phyloP scores from a whole-genome alignment of 2,797 vertebrate genomes.

The Lacerta bilineata region DNA sequence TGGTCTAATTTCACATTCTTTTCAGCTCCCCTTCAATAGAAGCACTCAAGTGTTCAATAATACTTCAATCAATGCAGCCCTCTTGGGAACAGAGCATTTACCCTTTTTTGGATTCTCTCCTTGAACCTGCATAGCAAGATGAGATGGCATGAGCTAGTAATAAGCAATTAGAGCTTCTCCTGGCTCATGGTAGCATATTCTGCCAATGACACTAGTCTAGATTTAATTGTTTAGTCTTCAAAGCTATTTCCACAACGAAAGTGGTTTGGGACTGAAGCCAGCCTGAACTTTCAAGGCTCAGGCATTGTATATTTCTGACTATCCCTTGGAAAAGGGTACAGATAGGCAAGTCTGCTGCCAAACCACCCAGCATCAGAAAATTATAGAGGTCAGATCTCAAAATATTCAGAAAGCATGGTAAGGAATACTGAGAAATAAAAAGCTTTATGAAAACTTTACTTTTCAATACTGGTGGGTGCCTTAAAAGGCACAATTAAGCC shows the following conservation, averaged over 20 bases:
- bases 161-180: background rate
- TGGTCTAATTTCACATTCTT: background rate
- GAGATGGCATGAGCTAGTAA: conserved; percentile 29
- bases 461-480: conserved; percentile 19
- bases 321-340: conserved; percentile 17
- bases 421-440: background rate
- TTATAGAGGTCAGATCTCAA: conserved; percentile 20
- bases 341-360: conserved; percentile 38
- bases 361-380: background rate
- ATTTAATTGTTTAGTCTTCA: conserved; percentile 51
- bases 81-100: background rate
- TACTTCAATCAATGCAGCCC: background rate
- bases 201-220: conserved; percentile 1
- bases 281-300: conserved; percentile 31
- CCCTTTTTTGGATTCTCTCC: background rate
- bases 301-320: conserved; percentile 33
- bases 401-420: background rate
- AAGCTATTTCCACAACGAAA: conserved; percentile 18
- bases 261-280: conserved; percentile 53
- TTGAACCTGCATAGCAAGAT: conserved; percentile 24
- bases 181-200: conserved; percentile 39
- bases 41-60: background rate
- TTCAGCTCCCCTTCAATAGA: background rate
- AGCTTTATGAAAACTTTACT: background rate
- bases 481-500: conserved; percentile 21